Evolutionary conservation across 2,113 vertebrate species (phyloP).

Genomic region (Tachuris rubrigastra): DNA sequence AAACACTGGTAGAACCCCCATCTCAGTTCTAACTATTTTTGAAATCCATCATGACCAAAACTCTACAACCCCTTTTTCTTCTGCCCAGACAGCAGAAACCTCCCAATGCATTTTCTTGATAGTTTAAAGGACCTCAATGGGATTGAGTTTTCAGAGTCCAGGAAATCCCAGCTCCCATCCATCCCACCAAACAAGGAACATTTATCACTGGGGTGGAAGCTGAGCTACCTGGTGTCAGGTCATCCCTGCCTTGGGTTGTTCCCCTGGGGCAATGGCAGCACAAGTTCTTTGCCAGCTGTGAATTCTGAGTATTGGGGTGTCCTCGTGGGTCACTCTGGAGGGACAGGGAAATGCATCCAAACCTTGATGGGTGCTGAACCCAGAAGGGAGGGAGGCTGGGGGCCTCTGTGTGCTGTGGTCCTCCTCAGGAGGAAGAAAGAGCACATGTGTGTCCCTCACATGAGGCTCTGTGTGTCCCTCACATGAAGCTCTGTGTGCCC

Average conservation of each 20-base stretch:
- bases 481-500: neutral
- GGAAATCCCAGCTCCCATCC: neutral
- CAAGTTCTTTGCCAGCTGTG: too few species aligned
- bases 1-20: neutral
- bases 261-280: neutral
- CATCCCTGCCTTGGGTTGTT: neutral
- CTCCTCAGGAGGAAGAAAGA: neutral
- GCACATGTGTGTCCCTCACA: neutral
- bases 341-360: neutral
- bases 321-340: neutral
- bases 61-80: neutral
- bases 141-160: neutral
- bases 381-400: rapidly evolving
- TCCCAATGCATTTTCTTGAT: neutral
- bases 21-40: neutral
- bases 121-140: neutral
- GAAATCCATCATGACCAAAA: neutral
- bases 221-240: neutral
- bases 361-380: neutral
- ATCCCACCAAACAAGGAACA: neutral
- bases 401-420: rapidly evolving
- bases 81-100: neutral
- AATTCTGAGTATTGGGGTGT: rapidly evolving
- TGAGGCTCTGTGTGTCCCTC: neutral
- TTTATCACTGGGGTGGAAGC: neutral